phyloP scores from a whole-genome alignment of 2,797 vertebrate genomes.

The Accipiter superciliosus region DNA sequence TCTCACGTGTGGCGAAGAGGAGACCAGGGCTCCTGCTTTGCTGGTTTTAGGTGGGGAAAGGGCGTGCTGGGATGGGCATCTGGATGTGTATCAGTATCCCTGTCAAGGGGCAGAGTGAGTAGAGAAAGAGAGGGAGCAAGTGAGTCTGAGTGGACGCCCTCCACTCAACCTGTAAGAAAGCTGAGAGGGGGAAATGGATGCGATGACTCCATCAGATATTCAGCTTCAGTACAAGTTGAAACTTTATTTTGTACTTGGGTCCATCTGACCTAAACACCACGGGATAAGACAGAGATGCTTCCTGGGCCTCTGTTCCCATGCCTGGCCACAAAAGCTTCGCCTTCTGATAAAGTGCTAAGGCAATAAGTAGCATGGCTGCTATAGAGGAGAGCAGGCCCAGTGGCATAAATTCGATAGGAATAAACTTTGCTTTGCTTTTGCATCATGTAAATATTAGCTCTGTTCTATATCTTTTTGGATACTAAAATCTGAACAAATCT shows the following conservation, averaged over 20 bases:
- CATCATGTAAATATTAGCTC: background rate
- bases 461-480: background rate
- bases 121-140: background rate
- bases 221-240: background rate
- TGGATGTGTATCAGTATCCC: background rate
- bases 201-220: background rate
- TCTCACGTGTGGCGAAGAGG: background rate
- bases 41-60: background rate
- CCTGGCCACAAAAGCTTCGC: background rate
- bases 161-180: background rate
- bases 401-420: background rate
- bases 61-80: background rate
- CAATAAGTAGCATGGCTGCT: background rate
- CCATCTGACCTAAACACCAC: background rate
- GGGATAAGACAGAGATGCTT: background rate
- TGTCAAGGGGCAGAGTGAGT: background rate
- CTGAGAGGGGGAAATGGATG: background rate
- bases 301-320: background rate
- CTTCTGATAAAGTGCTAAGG: background rate
- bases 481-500: background rate
- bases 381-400: background rate
- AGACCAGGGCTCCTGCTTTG: background rate
- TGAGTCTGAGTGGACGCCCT: background rate
- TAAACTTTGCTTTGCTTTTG: background rate
- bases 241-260: background rate